Base-by-base conservation (phyloP, 2,888 invertebrate genomes). In the Erannis defoliaria region DNA sequence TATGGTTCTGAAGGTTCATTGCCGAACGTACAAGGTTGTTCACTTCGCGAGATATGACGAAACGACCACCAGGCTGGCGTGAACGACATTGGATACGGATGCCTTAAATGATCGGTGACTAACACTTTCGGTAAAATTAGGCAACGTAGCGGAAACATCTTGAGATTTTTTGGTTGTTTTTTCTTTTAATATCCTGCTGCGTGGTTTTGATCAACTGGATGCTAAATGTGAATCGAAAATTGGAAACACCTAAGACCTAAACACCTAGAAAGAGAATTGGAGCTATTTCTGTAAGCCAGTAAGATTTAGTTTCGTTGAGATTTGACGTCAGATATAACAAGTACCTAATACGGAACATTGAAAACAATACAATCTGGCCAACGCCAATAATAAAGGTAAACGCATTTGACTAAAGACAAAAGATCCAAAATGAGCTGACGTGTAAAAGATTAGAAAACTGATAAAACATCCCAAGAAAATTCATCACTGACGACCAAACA, bases 11-110 rank as follows among this genome's bases (percentile, higher is more conserved):
- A 74, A 74, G 77, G 78, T 79, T 80, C 80, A 81, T 78, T 82
- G 80, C 72, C 78, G 74, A 78, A 73, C 64, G 64, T 59, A 71
- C 82, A 81, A 83, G 82, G 83, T 78, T 76, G 72, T 75, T 73
- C 69, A 73, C 72, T 78, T 74, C 66, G 68, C 68, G 74, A 62
- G 55, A 66, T 65, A 71, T 76, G 73, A 72, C 66, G 71, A 76
- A 77, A 80, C 62, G 68, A 50, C 59, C 64, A 66, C 68, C 71
- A 68, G 60, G 18, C 66, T 57, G 70, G 74, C 73, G 72, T 73
- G 69, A 78, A 72, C 72, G 70, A 73, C 66, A 75, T 74, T 72
- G 71, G 74, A 61, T 64, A 49, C 68, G 59, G 55, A 66, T 63
- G 63, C 65, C 62, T 67, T 64, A 66, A 66, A 64, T 50, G 59